phyloP scores from a whole-genome alignment of 1,140 invertebrate genomes.

The Drosophila baimaii region DNA sequence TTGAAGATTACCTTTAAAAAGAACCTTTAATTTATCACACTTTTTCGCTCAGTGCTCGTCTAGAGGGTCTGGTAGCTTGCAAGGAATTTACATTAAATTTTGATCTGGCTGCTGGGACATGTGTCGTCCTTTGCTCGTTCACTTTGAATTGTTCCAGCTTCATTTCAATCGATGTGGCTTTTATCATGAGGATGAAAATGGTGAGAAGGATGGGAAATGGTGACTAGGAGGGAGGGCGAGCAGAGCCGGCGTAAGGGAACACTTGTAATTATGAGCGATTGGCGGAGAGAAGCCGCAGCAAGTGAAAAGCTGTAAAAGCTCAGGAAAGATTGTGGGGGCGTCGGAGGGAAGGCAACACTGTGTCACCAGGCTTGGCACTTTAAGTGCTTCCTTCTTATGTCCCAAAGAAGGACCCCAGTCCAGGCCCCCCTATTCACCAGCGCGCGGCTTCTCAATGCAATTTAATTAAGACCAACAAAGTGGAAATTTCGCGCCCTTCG shows the following conservation, averaged over 20 bases:
- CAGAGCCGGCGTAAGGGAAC: conserved; percentile 6
- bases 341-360: background rate
- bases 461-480: conserved; percentile 79
- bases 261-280: conserved; percentile 54
- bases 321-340: background rate
- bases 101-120: conserved; percentile 23
- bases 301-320: conserved; percentile 4
- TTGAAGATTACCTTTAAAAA: too few species aligned
- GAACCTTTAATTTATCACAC: background rate
- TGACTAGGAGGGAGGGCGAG: background rate
- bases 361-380: conserved; percentile 54
- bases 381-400: conserved; percentile 62
- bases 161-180: conserved; percentile 39
- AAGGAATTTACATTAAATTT: conserved; percentile 38
- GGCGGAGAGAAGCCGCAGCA: conserved; percentile 39
- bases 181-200: background rate
- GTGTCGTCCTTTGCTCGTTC: conserved; percentile 4
- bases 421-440: too few species aligned
- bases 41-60: conserved; percentile 2
- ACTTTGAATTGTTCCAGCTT: conserved; percentile 19
- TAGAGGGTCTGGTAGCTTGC: background rate
- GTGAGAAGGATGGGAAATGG: background rate
- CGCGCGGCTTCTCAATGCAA: conserved; percentile 62
- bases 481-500: conserved; percentile 64
- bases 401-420: background rate